Evolutionary conservation across 1,140 invertebrate genomes (phyloP), one percentile per base, ranked within the genome.

Genomic region (Aporrectodea caliginosa): DNA sequence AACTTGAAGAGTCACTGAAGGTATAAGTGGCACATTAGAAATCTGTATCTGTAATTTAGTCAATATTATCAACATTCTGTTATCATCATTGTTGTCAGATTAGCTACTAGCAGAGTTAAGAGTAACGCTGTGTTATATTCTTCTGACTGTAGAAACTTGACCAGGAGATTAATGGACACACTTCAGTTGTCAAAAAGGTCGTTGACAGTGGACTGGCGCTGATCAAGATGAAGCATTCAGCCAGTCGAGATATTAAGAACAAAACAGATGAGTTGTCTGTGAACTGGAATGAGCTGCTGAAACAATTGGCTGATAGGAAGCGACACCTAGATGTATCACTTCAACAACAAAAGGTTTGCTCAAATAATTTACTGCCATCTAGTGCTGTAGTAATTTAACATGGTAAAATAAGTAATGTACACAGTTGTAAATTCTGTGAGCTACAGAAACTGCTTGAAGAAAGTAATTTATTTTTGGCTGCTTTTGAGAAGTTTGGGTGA

Each of bases 121-220:
- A n/a, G n/a, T n/a, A n/a, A n/a, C n/a, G n/a, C n/a, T n/a, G n/a
- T n/a, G n/a, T n/a, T n/a, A n/a, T n/a, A n/a, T n/a, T n/a, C n/a
- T n/a, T n/a, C n/a, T n/a, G n/a, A n/a, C n/a, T n/a, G 6, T 58
- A 97, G 87, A 98, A 98, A 88, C 98, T 99, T 86, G 95, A 86
- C 69, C 80, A 84, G 69, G 87, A 86, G 81, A 83, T 88, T 29
- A 83, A 83, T 77, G 97, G 96, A 35, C 94, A 98, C 85, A 95
- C 97, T 87, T 90, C 98, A 2, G 97, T 98, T 93, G 94, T 96
- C 83, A 95, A 97, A 0, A 95, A 98, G 84, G 94, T 98, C 83
- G 93, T 94, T 73, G 91, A 84, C 22, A 89, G 88, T 88, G 97
- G 97, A 1, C 94, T 96, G 1, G 98, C 98, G 33, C 84, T 90